phyloP scores from a whole-genome alignment of 2,888 invertebrate species.

The Therioaphis trifolii region DNA sequence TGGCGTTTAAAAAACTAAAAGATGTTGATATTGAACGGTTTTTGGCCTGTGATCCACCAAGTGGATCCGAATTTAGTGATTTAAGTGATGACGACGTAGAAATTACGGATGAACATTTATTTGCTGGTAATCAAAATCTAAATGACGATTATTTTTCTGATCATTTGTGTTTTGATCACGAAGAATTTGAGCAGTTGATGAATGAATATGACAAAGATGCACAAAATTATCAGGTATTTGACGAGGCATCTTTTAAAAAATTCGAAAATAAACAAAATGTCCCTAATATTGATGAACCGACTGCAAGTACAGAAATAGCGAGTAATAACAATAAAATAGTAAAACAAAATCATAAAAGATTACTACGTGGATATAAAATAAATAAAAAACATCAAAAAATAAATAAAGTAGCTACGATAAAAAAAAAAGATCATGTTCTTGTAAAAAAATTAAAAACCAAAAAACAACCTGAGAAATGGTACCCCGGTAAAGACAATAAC shows the following conservation, averaged over 20 bases:
- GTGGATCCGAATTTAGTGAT: slow-evolving; percentile 14
- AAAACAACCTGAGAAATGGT: neutral
- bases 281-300: neutral
- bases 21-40: neutral
- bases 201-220: slow-evolving; percentile 3
- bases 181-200: no score
- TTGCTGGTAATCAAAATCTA: neutral
- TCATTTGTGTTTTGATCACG: slow-evolving; percentile 2
- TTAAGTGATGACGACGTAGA: neutral
- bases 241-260: neutral
- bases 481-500: neutral
- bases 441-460: neutral
- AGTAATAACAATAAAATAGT: neutral
- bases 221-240: slow-evolving; percentile 11
- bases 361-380: neutral
- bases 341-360: neutral
- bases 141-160: slow-evolving; percentile 1
- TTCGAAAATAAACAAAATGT: neutral
- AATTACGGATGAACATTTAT: neutral
- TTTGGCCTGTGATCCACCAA: slow-evolving; percentile 1
- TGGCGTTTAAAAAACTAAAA: neutral
- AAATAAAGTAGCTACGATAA: no score
- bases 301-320: neutral
- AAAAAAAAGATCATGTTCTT: neutral
- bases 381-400: neutral